Conservation (phyloP, 2,797 vertebrate species). For the Sarcoramphus papa region DNA sequence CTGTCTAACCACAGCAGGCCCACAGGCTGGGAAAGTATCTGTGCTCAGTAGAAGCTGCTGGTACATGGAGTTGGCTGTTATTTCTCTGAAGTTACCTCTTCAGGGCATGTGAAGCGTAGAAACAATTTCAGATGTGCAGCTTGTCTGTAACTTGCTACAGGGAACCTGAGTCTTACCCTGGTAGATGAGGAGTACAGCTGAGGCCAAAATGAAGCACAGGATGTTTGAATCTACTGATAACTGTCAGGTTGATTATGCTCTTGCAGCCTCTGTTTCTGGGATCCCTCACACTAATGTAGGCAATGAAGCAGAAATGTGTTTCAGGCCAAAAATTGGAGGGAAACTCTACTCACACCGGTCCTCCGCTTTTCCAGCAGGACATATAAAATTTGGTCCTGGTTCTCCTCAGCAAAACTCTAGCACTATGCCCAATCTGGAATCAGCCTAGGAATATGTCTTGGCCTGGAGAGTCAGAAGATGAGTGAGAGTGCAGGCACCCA, state of each 20-base stretch:
- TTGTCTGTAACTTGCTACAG: neutral
- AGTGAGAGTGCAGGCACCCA: neutral
- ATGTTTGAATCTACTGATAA: neutral
- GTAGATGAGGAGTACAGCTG: neutral
- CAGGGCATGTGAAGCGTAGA: neutral
- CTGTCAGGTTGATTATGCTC: neutral
- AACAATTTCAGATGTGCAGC: neutral
- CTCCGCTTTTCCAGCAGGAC: neutral
- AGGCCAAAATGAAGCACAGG: neutral
- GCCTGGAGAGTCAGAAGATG: neutral
- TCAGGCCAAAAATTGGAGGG: neutral
- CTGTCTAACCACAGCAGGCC: neutral
- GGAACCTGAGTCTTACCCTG: rapidly evolving
- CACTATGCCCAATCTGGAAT: neutral
- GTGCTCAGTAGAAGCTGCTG: neutral
- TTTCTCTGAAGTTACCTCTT: neutral
- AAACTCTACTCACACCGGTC: neutral
- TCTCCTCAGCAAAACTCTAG: neutral
- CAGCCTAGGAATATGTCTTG: neutral
- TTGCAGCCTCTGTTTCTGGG: neutral
- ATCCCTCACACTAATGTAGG: neutral
- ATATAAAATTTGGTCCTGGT: neutral
- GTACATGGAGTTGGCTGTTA: neutral
- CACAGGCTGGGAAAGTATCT: neutral
- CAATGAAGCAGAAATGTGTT: neutral